Conservation (phyloP, 2,888 invertebrate genomes). For the Bombylius discolor region DNA sequence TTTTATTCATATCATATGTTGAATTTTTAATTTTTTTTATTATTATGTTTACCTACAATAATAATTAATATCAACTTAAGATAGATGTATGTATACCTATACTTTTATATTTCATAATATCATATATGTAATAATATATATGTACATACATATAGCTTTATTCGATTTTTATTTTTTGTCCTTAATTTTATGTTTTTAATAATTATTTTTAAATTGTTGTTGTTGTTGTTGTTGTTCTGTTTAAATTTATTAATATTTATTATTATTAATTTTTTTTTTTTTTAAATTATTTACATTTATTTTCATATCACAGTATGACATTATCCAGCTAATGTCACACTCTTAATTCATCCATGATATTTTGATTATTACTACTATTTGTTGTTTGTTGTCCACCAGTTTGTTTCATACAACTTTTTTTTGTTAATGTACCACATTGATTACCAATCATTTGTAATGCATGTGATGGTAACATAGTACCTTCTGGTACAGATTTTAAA, state of each 20-base stretch:
- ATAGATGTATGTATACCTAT: no score
- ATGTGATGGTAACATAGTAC: constrained; percentile 57
- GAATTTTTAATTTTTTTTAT: no score
- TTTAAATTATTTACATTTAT: no score
- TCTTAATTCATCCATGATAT: constrained; percentile 65
- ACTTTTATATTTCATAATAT: no score
- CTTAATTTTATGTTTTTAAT: no score
- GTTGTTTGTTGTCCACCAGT: constrained; percentile 12
- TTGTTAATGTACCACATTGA: constrained; percentile 62
- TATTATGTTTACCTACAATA: no score
- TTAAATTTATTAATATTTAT: not conserved
- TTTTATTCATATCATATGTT: no score
- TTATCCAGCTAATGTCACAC: constrained; percentile 54
- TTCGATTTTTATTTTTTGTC: no score
- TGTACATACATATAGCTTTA: no score
- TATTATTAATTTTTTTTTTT: not conserved
- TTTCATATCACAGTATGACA: not conserved
- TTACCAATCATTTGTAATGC: constrained; percentile 58
- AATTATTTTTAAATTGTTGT: no score
- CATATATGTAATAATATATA: no score
- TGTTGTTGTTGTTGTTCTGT: not conserved
- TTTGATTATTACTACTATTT: constrained; percentile 27
- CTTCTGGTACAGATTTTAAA: constrained; percentile 48
- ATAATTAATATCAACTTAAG: no score
- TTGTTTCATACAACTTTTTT: constrained; percentile 48